Evolutionary conservation across 92 coral and sea anemone genomes (phyloP), one percentile per base, ranked within the genome.

Genomic region (Muricea muricata): DNA sequence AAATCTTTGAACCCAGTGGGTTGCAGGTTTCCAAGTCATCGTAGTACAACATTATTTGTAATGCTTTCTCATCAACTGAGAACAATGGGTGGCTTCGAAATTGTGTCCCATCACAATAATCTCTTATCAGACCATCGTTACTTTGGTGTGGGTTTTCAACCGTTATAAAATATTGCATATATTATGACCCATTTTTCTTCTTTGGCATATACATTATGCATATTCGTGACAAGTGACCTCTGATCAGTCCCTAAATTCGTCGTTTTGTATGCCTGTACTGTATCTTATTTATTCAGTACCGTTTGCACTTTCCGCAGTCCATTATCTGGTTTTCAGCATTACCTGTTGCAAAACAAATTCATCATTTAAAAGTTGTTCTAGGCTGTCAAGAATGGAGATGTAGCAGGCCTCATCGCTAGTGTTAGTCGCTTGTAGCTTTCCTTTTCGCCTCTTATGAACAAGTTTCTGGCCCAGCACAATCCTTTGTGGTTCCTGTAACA

Each of bases 311-410:
- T n/a, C n/a, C n/a, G n/a, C 65, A 12, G 13, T 6, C 65, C 21
- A 55, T 3, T 55, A 6, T 55, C 24, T 34, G 42, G 20, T 68
- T 14, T 34, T 81, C 37, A 23, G 42, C 61, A 24, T 81, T 26
- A 89, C 92, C 90, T 89, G 78, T 46, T 56, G 68, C 20, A 89
- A 26, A 14, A 89, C 69, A 23, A 85, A 70, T 61, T 74, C 83
- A 73, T 81, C 77, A 73, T 80, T 89, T 15, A 85, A 89, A 47
- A 89, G 90, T 67, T 86, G 87, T 52, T 89, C 76, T 40, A 89
- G 74, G 46, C 90, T 86, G 54, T 85, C 90, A 29, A 85, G 73
- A 26, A 89, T 26, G 42, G 92, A 85, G 26, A 89, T 67, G 69
- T 86, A 86, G n/a, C 61, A 85, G 29, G 79, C 83, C 39, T 71